These are phyloP conservation scores for Lerema accius DNA, from an alignment of 1,140 invertebrate genomes.

Conservation along the genomic window DNA sequence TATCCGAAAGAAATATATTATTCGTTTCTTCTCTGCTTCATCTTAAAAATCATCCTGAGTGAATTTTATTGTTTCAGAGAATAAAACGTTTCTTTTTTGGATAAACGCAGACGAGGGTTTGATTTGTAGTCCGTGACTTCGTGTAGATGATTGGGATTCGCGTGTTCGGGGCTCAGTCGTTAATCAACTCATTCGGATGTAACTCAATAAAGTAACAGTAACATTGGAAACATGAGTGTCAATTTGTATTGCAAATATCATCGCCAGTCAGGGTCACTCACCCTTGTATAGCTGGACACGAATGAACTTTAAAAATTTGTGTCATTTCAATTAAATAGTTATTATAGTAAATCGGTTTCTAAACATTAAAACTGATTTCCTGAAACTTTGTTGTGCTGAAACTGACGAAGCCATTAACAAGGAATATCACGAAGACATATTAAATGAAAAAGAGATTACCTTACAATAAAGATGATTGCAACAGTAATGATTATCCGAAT, in stretches of 20 bases:
- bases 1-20: too few relatives aligned
- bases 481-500: background rate
- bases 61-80: conserved; percentile 1
- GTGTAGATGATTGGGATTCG: conserved; percentile 13
- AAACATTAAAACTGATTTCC: too few relatives aligned
- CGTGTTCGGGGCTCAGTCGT: conserved; percentile 1
- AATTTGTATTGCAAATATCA: conserved; percentile 48
- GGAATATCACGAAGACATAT: too few relatives aligned
- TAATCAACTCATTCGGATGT: conserved; percentile 30
- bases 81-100: conserved; percentile 10
- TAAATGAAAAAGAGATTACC: too few relatives aligned
- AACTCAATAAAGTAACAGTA: conserved; percentile 32
- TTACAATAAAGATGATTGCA: too few relatives aligned
- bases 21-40: background rate
- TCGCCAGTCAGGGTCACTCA: too few relatives aligned
- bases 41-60: background rate
- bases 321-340: too few relatives aligned
- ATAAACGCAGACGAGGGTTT: conserved; percentile 6
- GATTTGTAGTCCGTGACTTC: conserved; percentile 14
- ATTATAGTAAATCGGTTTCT: too few relatives aligned
- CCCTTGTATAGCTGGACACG: background rate
- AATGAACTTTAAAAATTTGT: too few relatives aligned
- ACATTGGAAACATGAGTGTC: conserved; percentile 30
- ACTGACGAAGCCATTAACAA: too few relatives aligned
- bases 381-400: too few relatives aligned